Conservation (phyloP, 2,113 vertebrate genomes). For the Corydoras maculifer region DNA sequence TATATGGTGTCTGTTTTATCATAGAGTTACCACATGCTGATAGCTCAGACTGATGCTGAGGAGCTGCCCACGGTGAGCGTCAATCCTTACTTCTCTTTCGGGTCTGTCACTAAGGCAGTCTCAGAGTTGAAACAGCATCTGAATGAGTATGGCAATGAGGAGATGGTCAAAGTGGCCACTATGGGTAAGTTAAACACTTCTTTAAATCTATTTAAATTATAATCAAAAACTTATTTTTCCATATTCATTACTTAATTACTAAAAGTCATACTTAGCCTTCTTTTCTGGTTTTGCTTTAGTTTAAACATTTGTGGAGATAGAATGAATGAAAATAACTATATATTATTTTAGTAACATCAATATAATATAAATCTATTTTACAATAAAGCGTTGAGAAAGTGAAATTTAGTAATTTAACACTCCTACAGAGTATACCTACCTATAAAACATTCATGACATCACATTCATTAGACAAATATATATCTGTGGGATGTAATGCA, state of each 20-base stretch:
- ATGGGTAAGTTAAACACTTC: conserved; percentile 48
- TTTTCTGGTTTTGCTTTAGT: too few species aligned
- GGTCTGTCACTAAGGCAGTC: conserved; percentile 62
- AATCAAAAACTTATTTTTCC: not conserved
- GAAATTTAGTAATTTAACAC: too few species aligned
- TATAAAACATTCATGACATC: too few species aligned
- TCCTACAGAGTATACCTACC: too few species aligned
- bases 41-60: conserved; percentile 67
- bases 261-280: not conserved
- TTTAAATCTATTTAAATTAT: not conserved
- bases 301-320: too few species aligned
- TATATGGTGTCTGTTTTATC: not conserved
- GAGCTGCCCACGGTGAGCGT: conserved; percentile 67
- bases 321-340: too few species aligned
- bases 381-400: too few species aligned
- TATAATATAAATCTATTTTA: too few species aligned
- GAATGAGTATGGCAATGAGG: conserved; percentile 68
- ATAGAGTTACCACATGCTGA: conserved; percentile 69
- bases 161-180: conserved; percentile 67
- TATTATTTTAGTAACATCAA: too few species aligned
- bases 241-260: not conserved
- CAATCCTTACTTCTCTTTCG: conserved; percentile 70
- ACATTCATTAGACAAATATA: too few species aligned
- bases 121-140: conserved; percentile 72
- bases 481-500: too few species aligned